phyloP scores from a whole-genome alignment of 2,113 vertebrate species.

The Podilymbus podiceps region DNA sequence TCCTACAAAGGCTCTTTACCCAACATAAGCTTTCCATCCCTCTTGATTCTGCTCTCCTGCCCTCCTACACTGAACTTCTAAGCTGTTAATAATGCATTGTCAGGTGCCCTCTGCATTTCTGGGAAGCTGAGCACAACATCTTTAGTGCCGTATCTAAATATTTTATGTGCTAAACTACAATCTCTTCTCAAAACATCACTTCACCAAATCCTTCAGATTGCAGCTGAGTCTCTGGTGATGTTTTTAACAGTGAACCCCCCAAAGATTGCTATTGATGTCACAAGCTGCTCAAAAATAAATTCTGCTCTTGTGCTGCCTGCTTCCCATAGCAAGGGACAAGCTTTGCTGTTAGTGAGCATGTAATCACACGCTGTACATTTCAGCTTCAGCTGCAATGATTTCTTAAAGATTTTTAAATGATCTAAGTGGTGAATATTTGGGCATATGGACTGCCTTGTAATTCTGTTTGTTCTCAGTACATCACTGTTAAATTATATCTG shows the following conservation, averaged over 20 bases:
- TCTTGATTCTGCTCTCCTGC: not conserved
- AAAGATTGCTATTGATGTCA: constrained; percentile 53
- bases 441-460: constrained; percentile 23
- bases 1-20: not conserved
- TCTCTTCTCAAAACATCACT: not conserved
- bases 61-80: not conserved
- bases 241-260: not conserved
- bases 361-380: constrained; percentile 50
- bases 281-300: constrained; percentile 55
- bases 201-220: not conserved
- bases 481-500: constrained; percentile 36
- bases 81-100: constrained; percentile 4
- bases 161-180: constrained; percentile 15
- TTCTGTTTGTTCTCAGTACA: constrained; percentile 38
- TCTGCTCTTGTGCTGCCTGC: constrained; percentile 9
- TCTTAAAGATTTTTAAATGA: constrained; percentile 57
- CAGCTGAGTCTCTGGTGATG: not conserved
- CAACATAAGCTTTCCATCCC: not conserved
- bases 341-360: constrained; percentile 27
- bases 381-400: constrained; percentile 45
- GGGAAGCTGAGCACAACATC: not conserved
- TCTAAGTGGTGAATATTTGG: constrained; percentile 37
- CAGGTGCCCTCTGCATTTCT: not conserved
- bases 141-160: constrained; percentile 44
- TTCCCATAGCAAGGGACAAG: constrained; percentile 50